A percentile compares a stretch with the other conserved stretches of the same genome.
phyloP scores from a whole-genome alignment of 2,888 invertebrate genomes.

The Anodontia alba region DNA sequence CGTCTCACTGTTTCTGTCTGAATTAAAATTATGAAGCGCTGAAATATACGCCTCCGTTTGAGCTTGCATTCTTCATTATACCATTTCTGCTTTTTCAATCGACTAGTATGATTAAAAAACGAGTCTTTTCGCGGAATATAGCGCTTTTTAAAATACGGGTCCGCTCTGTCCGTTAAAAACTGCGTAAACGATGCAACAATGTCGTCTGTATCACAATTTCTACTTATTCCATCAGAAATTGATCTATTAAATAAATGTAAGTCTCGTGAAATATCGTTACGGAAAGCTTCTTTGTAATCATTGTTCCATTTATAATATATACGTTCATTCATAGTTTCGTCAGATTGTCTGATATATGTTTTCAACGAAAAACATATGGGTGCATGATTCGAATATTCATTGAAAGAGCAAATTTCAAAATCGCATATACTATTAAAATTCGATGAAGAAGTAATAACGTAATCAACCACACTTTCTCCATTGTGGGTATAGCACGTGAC shows the following conservation, averaged over 20 bases:
- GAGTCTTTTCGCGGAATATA: neutral
- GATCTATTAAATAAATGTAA: neutral
- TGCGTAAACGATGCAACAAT: neutral
- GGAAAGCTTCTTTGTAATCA: neutral
- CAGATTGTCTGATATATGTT: neutral
- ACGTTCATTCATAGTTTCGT: neutral
- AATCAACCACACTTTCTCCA: neutral
- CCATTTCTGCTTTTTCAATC: neutral
- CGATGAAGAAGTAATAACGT: neutral
- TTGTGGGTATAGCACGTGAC: neutral
- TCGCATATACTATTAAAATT: neutral
- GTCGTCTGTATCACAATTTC: neutral
- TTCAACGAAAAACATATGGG: neutral
- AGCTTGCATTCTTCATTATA: neutral
- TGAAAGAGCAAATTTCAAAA: neutral
- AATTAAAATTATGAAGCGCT: neutral
- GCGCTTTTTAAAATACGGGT: constrained; percentile 1
- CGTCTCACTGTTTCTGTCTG: neutral
- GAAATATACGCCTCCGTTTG: neutral
- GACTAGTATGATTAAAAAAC: neutral
- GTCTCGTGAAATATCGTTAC: neutral
- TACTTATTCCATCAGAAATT: neutral
- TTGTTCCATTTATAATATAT: neutral
- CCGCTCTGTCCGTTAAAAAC: neutral
- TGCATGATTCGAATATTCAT: constrained; percentile 1